Percentiles rank a stretch among this genome's conserved stretches.
These are phyloP conservation scores for Battus philenor DNA, from an alignment of 1,140 invertebrate genomes.

Conservation along the genomic window DNA sequence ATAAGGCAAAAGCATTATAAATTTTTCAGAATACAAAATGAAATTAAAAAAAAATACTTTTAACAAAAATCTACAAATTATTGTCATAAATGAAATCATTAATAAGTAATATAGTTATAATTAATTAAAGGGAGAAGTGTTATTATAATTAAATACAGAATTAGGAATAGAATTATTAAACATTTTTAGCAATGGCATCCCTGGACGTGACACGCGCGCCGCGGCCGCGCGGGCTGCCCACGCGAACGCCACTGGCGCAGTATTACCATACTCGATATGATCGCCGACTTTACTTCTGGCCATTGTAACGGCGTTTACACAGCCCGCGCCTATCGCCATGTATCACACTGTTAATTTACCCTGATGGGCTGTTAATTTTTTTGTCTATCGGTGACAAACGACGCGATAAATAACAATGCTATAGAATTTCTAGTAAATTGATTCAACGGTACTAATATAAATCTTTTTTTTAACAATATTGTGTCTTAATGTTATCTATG, in stretches of 20 bases:
- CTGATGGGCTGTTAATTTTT: conserved; percentile 1
- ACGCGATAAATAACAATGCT: neutral
- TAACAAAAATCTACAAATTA: too few relatives aligned
- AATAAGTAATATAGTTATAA: too few relatives aligned
- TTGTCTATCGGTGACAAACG: conserved; percentile 2
- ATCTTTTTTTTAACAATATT: too few relatives aligned
- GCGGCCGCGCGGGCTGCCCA: conserved; percentile 42
- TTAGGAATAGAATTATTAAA: neutral
- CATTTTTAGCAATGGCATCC: conserved; percentile 24
- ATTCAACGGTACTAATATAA: too few relatives aligned
- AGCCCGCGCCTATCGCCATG: neutral
- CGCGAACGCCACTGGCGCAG: conserved; percentile 32
- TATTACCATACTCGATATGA: conserved; percentile 35
- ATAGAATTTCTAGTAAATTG: too few relatives aligned
- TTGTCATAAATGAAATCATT: too few relatives aligned
- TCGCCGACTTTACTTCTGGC: conserved; percentile 16
- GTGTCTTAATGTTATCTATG: too few relatives aligned
- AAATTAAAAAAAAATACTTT: too few relatives aligned
- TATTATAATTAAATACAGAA: too few relatives aligned
- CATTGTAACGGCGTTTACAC: conserved; percentile 12
- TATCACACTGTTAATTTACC: conserved; percentile 1
- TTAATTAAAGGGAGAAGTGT: too few relatives aligned
- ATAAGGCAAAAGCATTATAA: too few relatives aligned
- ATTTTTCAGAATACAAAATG: too few relatives aligned
- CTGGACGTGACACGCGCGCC: conserved; percentile 36